These are phyloP conservation scores for Muscicapa striata DNA, from an alignment of 2,797 vertebrate species.

Conservation along the genomic window DNA sequence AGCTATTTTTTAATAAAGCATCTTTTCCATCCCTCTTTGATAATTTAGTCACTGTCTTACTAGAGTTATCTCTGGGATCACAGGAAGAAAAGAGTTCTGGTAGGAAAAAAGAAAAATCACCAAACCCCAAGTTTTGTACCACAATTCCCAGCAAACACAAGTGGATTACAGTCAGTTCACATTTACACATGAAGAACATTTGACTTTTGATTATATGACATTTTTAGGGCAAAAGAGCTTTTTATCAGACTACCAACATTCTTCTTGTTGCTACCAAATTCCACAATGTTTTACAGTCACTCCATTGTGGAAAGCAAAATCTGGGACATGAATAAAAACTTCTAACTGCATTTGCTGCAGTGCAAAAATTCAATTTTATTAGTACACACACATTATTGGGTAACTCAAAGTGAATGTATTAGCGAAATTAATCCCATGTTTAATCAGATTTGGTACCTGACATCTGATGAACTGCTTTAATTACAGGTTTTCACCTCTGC, in stretches of 20 bases:
- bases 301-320: background rate
- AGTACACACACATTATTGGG: background rate
- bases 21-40: background rate
- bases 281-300: background rate
- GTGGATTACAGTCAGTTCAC: background rate
- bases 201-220: background rate
- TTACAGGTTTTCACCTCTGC: background rate
- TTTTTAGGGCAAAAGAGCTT: slow-evolving; percentile 21
- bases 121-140: rapidly evolving
- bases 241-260: background rate
- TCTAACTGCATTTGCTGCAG: background rate
- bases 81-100: background rate
- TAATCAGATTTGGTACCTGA: slow-evolving; percentile 2
- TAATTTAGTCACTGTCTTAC: background rate
- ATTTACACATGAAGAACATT: background rate
- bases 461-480: background rate
- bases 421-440: background rate
- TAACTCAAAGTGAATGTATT: background rate
- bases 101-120: background rate
- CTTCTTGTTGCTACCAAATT: background rate
- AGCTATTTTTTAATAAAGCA: background rate
- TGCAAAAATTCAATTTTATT: background rate
- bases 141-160: background rate
- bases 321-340: rapidly evolving
- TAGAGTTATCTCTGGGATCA: background rate